A percentile compares a stretch with the other conserved stretches of the same genome.
Evolutionary conservation across 2,888 invertebrate species (phyloP).

Genomic region (Baronia brevicornis): DNA sequence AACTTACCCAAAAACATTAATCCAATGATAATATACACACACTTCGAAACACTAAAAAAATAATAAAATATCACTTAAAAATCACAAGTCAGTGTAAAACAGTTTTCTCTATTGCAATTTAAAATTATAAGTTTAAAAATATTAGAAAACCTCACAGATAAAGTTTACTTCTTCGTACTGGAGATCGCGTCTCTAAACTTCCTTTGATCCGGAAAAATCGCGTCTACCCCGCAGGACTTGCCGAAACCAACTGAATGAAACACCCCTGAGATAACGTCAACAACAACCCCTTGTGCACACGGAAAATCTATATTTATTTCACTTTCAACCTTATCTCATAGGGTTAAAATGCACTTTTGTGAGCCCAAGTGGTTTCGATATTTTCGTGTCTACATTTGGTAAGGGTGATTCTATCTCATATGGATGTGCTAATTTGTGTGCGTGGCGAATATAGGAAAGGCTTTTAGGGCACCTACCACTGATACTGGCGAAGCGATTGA

Average conservation of each 20-base stretch:
- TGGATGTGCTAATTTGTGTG: constrained; percentile 15
- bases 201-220: neutral
- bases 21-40: too few species aligned
- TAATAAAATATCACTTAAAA: too few species aligned
- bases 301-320: neutral
- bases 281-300: constrained; percentile 13
- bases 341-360: neutral
- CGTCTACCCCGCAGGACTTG: constrained; percentile 3
- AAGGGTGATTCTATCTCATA: constrained; percentile 12
- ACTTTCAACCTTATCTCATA: constrained; percentile 2
- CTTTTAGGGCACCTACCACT: constrained; percentile 4
- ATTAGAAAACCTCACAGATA: neutral
- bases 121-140: neutral
- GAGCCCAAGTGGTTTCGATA: neutral
- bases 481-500: constrained; percentile 4
- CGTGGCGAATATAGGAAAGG: constrained; percentile 6
- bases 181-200: constrained; percentile 12
- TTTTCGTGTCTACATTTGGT: constrained; percentile 11
- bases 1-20: too few species aligned
- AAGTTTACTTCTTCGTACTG: neutral
- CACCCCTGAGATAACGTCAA: constrained; percentile 14
- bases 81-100: too few species aligned
- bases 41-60: too few species aligned
- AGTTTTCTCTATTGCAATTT: neutral
- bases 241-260: constrained; percentile 10